Base-by-base conservation (phyloP, 2,797 vertebrate genomes). In the Bovichtus variegatus region DNA sequence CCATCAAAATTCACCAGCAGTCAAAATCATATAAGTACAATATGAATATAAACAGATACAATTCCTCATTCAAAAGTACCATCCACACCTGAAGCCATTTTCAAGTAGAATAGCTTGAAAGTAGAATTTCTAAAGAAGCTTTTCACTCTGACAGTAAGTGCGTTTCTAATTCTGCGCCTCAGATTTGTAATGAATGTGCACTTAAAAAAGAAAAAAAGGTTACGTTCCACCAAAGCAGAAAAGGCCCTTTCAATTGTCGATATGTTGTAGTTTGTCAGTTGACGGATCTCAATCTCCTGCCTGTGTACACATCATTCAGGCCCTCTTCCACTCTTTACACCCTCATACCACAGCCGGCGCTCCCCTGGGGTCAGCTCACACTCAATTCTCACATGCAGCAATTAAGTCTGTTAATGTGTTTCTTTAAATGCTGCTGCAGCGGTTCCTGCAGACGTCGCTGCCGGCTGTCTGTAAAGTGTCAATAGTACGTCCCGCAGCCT, bases 401-500 rank as follows among this genome's bases (percentile, higher is more conserved):
- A 87, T 91, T 89, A 87, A 81, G 72, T 89, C 69, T 72, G 80
- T 78, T 93, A 90, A 93, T 90, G 86, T 76, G 76, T 80, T 89
- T 84, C 76, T 87, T 79, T 74, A 83, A 84, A 80, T 58, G 89
- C 76, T 78, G 85, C 68, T 53, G 78, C 59, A 50, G 76, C 55
- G 10, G 49, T 69, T 90, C 75, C 74, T 74, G 78, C 57, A 81
- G 63, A 54, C 65, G 5, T 58, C 9, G 29, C 71, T 57, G 47
- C 63, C 34, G 38, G 50, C 81, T 85, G 86, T 89, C 84, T 90
- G 80, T 41, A 43, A 85, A 66, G 44, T 53, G 82, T 92, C 89
- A 83, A 10, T 46, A 53, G 63, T 53, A 27, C 2, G 23, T 74
- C 84, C 77, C 15, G 31, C 50, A 62, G 70, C 60, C 58, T 3